Evolutionary conservation across 1,140 invertebrate genomes (phyloP).

Genomic region (Riptortus pedestris): DNA sequence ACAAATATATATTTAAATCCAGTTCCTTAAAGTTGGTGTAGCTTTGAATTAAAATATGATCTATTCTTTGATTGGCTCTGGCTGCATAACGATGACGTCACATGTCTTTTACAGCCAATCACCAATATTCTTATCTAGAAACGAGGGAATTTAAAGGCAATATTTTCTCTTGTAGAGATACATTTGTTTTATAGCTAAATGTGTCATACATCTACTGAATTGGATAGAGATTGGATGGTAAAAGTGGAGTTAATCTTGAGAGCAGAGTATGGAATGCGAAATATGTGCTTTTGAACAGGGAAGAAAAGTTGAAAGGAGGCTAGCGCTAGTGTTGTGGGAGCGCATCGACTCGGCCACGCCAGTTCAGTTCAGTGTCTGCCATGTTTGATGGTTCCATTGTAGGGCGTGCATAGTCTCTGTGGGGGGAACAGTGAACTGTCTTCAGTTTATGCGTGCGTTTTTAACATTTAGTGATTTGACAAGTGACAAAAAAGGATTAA

Average conservation of each 20-base stretch:
- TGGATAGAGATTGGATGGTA: too few species aligned
- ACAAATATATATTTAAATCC: too few species aligned
- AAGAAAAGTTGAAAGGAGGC: slow-evolving; percentile 8
- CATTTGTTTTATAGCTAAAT: not conserved
- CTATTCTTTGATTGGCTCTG: slow-evolving; percentile 3
- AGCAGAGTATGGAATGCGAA: too few species aligned
- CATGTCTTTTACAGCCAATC: slow-evolving; percentile 12
- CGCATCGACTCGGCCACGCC: slow-evolving; percentile 25
- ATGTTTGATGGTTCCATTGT: slow-evolving; percentile 25
- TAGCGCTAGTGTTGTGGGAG: slow-evolving; percentile 13
- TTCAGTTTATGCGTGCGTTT: slow-evolving; percentile 10
- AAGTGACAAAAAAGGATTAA: not conserved
- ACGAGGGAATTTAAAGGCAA: not conserved
- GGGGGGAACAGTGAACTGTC: slow-evolving; percentile 17
- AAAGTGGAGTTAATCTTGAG: too few species aligned
- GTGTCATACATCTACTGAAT: too few species aligned
- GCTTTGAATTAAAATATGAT: too few species aligned
- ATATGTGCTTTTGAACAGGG: too few species aligned
- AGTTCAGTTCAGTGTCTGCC: slow-evolving; percentile 29
- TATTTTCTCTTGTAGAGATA: not conserved
- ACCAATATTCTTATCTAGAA: not conserved
- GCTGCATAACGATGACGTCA: slow-evolving; percentile 6
- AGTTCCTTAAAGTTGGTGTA: too few species aligned
- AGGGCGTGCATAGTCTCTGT: slow-evolving; percentile 22
- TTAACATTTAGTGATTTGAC: too few species aligned